Base-by-base conservation (phyloP, 2,888 invertebrate genomes). In the Drosophila helvetica region DNA sequence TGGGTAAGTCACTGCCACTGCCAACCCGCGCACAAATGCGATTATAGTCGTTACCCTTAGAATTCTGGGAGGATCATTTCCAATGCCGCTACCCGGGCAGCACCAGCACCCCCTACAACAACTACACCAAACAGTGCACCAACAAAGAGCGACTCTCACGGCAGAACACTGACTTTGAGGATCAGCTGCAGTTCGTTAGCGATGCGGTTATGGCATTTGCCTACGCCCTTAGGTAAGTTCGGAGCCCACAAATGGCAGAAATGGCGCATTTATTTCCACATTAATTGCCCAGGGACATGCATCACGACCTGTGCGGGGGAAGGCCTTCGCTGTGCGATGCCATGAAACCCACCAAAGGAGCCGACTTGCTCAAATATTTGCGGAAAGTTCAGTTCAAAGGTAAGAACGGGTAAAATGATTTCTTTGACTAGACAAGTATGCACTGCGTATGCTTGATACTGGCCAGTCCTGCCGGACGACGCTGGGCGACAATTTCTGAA, bases 141-240 rank as follows among this genome's bases (percentile, higher is more conserved):
- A 97, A 96, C 0, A 93, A 93, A 30, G 97, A 98, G 91, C 93
- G 93, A 9, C 94, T 98, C 6, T 94, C 95, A 0, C 93, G 94
- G 50, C 94, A 95, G 64, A 96, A 96, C 88, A 97, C 96, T 0
- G 96, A 96, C 82, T 97, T 97, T 84, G 98, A 99, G 91, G 95
- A 96, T 79, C 98, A 98, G 91, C 93, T 99, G 78, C 98, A 99
- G 93, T 99, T 98, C 92, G 98, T 99, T 33, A 97, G 97, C 38
- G 98, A 99, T 91, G 98, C 98, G 19, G 98, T 98, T 0, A 95
- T 98, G 95, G 97, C 98, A 1, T 98, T 98, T 92, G 98, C 97
- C 0, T 95, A 97, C 88, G 98, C 98, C 48, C 94, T 96, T 80
- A 93, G 95, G 96, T 96, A 92, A 93, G 55, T 42, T 18, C 10